Evolutionary conservation across 1,140 invertebrate genomes (phyloP), one percentile per base, ranked within the genome.

Genomic region (Trichomalopsis sarcophagae): DNA sequence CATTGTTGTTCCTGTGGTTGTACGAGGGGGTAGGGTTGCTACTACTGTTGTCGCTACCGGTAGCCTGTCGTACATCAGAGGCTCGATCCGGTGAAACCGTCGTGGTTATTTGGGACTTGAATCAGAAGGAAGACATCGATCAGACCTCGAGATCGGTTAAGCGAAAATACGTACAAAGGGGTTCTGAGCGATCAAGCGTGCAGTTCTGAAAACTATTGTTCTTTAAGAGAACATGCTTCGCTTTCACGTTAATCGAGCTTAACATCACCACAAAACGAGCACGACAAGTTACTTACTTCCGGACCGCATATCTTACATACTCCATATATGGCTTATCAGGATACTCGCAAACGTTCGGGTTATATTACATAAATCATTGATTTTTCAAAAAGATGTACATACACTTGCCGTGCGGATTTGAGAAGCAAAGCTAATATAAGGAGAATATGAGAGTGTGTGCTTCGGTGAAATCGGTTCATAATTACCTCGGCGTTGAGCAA

Each of bases 1-100:
- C 88, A 86, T 92, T 93, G 88, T 89, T 91, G 84, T 89, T 89
- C 77, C 92, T 87, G 14, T 91, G 90, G 81, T 89, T 92, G 88
- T 91, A 93, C 2, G 88, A 87, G 47, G 89, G 69, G 33, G 91
- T 81, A 10, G 87, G 87, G 79, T 89, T 89, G 86, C 84, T 90
- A 83, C 88, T 91, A 74, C 88, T 90, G 50, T 89, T 89, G 76
- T 91, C 90, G 81, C 81, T 90, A 40, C 88, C 81, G 23, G 86
- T 74, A 21, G 87, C 84, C 27, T 90, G 91, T 3, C 88, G 83
- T 69, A 90, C 73, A 7, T 92, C 89, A 10, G 85, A 85, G 7
- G 82, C 50, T 75, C 89, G 89, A 14, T 92, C 90, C 2, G 90
- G 89, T 23, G 91, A 90, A 30, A 89, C 84, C 11, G 87, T 88